A percentile compares a stretch with the other conserved stretches of the same genome.
Evolutionary conservation across 2,797 vertebrate species (phyloP).

Genomic region (Pteronotus mesoamericanus): DNA sequence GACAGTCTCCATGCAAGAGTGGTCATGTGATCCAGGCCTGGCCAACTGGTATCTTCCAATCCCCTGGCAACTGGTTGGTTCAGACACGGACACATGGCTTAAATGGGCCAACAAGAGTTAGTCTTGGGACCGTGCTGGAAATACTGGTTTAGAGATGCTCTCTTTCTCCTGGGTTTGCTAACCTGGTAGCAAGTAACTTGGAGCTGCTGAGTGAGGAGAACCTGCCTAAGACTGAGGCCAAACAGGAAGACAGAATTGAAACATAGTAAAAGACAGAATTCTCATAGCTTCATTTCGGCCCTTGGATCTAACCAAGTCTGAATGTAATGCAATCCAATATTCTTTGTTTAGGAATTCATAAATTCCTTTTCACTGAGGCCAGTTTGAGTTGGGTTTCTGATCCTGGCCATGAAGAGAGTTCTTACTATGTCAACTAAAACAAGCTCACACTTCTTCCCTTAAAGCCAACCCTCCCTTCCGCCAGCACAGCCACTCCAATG

Average conservation of each 20-base stretch:
- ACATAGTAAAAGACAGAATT: not conserved
- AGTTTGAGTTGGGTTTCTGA: not conserved
- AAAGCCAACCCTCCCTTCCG: not conserved
- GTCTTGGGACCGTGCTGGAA: not conserved
- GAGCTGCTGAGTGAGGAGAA: not conserved
- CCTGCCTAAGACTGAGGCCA: not conserved
- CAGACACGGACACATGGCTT: not conserved
- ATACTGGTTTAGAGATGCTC: not conserved
- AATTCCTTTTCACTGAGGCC: not conserved
- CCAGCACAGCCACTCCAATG: not conserved
- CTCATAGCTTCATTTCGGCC: not conserved
- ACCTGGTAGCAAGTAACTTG: not conserved
- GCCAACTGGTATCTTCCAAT: not conserved
- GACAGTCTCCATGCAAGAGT: rapidly evolving
- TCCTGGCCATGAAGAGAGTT: not conserved
- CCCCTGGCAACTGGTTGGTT: not conserved
- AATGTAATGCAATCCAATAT: not conserved
- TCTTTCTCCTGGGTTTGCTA: not conserved
- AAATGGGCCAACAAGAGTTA: not conserved
- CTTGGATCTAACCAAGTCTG: not conserved
- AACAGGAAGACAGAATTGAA: not conserved
- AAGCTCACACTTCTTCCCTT: not conserved
- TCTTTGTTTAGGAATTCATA: not conserved
- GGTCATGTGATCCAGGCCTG: not conserved
- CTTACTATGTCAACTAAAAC: not conserved